Evolutionary conservation across 2,113 vertebrate species (phyloP).

Genomic region (Hirundichthys speculiger): DNA sequence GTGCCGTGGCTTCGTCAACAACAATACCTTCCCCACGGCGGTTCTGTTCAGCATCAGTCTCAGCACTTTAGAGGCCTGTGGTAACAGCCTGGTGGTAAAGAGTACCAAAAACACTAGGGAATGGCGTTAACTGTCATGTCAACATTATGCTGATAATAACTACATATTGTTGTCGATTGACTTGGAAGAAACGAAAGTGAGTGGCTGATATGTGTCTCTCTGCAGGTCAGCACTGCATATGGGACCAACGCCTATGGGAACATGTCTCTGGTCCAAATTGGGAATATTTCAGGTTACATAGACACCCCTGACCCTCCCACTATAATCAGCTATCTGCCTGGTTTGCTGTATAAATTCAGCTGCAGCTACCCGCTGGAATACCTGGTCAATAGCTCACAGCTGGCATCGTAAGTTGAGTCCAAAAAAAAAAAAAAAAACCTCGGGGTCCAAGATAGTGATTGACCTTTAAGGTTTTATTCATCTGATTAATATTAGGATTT

Average conservation of each 20-base stretch:
- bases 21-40: slow-evolving; percentile 95
- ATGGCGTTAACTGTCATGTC: slow-evolving; percentile 14
- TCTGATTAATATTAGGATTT: slow-evolving; percentile 2
- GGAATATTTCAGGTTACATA: slow-evolving; percentile 95
- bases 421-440: slow-evolving; percentile 5
- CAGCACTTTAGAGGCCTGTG: slow-evolving; percentile 94
- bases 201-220: slow-evolving; percentile 31
- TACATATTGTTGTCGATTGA: slow-evolving; percentile 25
- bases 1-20: slow-evolving; percentile 95
- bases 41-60: slow-evolving; percentile 96
- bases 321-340: slow-evolving; percentile 96
- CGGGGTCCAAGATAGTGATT: slow-evolving; percentile 3
- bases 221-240: slow-evolving; percentile 89
- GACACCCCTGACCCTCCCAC: slow-evolving; percentile 95
- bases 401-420: slow-evolving; percentile 91
- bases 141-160: neutral
- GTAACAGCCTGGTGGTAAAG: slow-evolving; percentile 92
- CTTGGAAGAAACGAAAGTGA: neutral
- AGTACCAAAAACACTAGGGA: neutral
- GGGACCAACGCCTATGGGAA: slow-evolving; percentile 91
- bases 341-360: slow-evolving; percentile 96
- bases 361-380: slow-evolving; percentile 98
- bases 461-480: slow-evolving; percentile 11
- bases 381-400: slow-evolving; percentile 96
- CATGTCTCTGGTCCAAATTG: slow-evolving; percentile 92